Base-by-base conservation (phyloP, 1,140 invertebrate species). In the Sycobia sp. region DNA sequence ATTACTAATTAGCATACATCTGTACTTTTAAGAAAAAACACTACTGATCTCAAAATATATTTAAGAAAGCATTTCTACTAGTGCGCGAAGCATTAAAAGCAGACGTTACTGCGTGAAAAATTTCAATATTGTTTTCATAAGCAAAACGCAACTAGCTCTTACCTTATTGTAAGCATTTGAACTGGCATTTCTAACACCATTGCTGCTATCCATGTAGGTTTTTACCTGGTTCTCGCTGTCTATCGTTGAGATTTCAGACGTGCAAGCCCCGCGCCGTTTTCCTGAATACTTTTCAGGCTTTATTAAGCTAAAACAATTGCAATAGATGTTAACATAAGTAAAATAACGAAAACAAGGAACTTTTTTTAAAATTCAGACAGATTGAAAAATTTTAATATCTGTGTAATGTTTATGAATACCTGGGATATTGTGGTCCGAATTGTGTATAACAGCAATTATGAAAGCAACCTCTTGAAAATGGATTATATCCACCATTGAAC, bases 401-500 rank as follows among this genome's bases (percentile, higher is more conserved):
- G n/a, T n/a, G n/a, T n/a, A n/a, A n/a, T n/a, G n/a, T n/a, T 10
- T 34, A 51, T 50, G 18, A 56, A 76, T 84, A 98, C 96, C 93
- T 96, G 73, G 96, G 96, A 86, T 94, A 98, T 81, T 95, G 92
- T 50, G 96, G 96, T 67, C 96, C 96, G 84, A 95, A 98, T 72
- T 98, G 89, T 66, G 92, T 92, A 80, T 95, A 95, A 79, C 92
- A 95, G 82, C 95, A 97, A 80, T 99, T 99, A 73, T 89, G 86
- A 84, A 91, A 90, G 78, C 95, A 98, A 39, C 95, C 95, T 77
- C 90, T 86, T 7, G 94, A 96, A 82, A 98, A 98, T 56, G 96
- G 96, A 87, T 98, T 98, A 78, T 94, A 95, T 23, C 95, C 95
- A 53, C 94, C 94, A 77, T 95, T 94, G 84, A 98, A 98, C 85